Conservation (phyloP, 2,888 invertebrate species). For the Acanthosepion pharaonis region DNA sequence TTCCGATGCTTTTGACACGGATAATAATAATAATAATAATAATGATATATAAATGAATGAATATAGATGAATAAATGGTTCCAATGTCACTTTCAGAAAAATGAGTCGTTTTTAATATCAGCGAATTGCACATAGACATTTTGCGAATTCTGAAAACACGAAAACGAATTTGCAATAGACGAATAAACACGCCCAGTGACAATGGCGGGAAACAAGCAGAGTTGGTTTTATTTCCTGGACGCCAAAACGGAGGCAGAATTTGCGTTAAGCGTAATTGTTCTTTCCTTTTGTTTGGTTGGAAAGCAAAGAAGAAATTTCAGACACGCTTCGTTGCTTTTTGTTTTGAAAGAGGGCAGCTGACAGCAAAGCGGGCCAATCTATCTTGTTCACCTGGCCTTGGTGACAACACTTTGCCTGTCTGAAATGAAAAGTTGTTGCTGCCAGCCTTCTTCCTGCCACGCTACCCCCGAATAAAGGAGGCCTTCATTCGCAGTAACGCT, state of each 20-base stretch:
- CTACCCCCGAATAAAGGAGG: neutral
- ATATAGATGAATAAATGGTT: neutral
- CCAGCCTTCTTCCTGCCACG: neutral
- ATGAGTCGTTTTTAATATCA: neutral
- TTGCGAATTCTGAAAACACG: neutral
- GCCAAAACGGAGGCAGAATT: neutral
- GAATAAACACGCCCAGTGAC: neutral
- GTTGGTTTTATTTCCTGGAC: neutral
- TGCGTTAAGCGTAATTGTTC: neutral
- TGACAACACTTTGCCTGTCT: neutral
- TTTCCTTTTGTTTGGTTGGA: neutral
- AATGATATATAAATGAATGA: no score
- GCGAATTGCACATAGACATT: neutral
- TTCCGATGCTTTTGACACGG: no score
- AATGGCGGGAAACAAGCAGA: neutral
- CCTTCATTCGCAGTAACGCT: neutral
- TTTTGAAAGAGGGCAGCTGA: constrained; percentile 2
- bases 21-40: no score
- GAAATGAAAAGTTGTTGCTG: neutral
- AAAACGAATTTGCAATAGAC: neutral
- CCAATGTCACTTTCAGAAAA: neutral
- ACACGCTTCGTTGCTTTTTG: neutral
- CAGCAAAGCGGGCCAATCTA: neutral
- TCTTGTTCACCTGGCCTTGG: neutral
- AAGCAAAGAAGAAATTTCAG: neutral